phyloP scores from a whole-genome alignment of 2,113 vertebrate species.

The Aegypius monachus region DNA sequence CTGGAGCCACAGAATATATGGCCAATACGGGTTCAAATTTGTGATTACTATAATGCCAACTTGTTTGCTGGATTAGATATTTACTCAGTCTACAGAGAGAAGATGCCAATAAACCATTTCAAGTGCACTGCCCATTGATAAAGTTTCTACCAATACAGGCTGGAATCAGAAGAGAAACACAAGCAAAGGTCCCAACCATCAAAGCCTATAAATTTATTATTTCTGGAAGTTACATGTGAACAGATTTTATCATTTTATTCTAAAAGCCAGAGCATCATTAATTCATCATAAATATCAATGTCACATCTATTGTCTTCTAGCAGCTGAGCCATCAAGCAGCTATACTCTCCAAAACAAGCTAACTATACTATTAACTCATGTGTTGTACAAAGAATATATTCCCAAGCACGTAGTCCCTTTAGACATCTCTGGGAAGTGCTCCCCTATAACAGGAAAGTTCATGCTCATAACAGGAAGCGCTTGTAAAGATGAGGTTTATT shows the following conservation, averaged over 20 bases:
- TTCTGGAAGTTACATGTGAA: not conserved
- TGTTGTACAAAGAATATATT: not conserved
- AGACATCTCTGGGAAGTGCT: not conserved
- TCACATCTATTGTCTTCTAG: not conserved
- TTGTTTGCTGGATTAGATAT: not conserved
- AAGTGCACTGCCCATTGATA: not conserved
- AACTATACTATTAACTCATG: rapidly evolving
- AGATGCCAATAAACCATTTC: rapidly evolving
- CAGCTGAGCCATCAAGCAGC: not conserved
- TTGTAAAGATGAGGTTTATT: not conserved
- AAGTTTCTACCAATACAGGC: not conserved
- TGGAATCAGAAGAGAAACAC: not conserved
- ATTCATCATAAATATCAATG: not conserved
- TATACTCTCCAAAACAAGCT: not conserved
- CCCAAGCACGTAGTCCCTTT: rapidly evolving
- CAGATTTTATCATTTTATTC: not conserved
- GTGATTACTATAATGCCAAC: not conserved
- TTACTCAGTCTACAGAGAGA: not conserved
- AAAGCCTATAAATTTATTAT: not conserved
- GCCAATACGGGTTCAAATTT: rapidly evolving
- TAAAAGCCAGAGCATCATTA: not conserved
- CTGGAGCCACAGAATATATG: not conserved
- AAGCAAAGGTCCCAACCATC: not conserved
- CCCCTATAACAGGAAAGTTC: not conserved
- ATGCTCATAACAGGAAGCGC: rapidly evolving